Conservation (phyloP, 1,140 invertebrate genomes). For the Sitodiplosis mosellana region DNA sequence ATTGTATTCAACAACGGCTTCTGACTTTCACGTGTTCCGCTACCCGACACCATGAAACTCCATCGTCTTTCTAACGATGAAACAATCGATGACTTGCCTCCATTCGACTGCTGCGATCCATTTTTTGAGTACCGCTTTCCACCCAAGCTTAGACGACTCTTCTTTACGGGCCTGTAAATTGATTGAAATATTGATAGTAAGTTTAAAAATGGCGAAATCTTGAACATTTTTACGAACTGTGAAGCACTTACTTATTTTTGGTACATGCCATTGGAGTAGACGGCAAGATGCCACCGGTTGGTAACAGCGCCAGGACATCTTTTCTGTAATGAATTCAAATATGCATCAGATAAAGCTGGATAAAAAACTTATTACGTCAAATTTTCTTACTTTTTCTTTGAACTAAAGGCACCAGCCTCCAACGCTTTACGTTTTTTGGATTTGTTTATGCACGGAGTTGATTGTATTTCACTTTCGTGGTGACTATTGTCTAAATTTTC, state of each 20-base stretch:
- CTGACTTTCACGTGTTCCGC: slow-evolving; percentile 5
- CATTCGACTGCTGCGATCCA: slow-evolving; percentile 18
- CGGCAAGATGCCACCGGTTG: slow-evolving; percentile 4
- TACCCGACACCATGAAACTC: slow-evolving; percentile 10
- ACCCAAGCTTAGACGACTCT: slow-evolving; percentile 4
- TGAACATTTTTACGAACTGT: background rate
- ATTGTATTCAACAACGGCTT: background rate
- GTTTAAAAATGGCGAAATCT: slow-evolving; percentile 1
- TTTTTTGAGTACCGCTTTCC: slow-evolving; percentile 3
- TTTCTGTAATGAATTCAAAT: slow-evolving; percentile 13
- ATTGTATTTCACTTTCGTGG: slow-evolving; percentile 25
- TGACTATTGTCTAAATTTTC: slow-evolving; percentile 28
- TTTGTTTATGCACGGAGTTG: slow-evolving; percentile 28
- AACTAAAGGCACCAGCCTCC: slow-evolving; percentile 21
- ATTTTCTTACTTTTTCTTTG: slow-evolving; percentile 34
- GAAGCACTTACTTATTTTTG: slow-evolving; percentile 16
- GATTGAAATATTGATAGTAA: slow-evolving; percentile 7
- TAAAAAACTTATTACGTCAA: slow-evolving; percentile 3
- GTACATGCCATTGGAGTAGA: slow-evolving; percentile 3
- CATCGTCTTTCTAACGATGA: slow-evolving; percentile 10
- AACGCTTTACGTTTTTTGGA: slow-evolving; percentile 41
- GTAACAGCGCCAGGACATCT: slow-evolving; percentile 8
- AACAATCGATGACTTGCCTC: slow-evolving; percentile 24
- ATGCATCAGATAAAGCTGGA: slow-evolving; percentile 3
- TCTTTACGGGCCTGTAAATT: slow-evolving; percentile 7